Evolutionary conservation across 1,140 invertebrate species (phyloP), one percentile per base, ranked within the genome.

Genomic region (Hyposmocoma kahamanoa): DNA sequence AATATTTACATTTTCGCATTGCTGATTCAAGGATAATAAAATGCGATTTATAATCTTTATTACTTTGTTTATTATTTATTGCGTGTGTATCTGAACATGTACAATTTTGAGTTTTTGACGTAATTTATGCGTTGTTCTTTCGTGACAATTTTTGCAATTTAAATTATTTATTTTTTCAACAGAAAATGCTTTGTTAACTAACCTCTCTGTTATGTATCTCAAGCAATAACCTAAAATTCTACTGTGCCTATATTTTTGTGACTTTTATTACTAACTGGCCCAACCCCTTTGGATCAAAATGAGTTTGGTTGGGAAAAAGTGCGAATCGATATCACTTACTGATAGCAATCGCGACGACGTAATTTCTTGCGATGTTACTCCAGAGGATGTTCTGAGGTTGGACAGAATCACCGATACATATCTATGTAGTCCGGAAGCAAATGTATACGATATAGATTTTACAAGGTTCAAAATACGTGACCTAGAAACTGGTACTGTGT

Each of bases 371-470:
- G 59, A 72, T 46, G 87, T 91, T 45, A 89, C 89, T 21, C 90
- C 91, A 22, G 90, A 91, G 6, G 89, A 92, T 73, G 90, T 91
- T 39, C 74, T 92, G 30, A 81, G 88, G 26, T 67, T 91, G 52
- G 88, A 87, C 47, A 88, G 88, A 63, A 90, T 91, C 39, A 88
- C 90, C 11, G 91, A 91, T 34, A 88, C 88, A 22, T 99, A 99
- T 81, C 88, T 99, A 24, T 99, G 97, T 77, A 92, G 93, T 50
- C 94, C 96, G 15, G 96, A 98, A 67, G 97, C 96, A 18, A 99
- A 99, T 87, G 89, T 98, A 45, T 99, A 96, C 87, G 96, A 98
- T 62, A 99, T 99, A 72, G 97, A 99, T 83, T 99, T 99, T 85
- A 98, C 96, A 21, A 90, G 96, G 57, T 99, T 99, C 84, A 98